These are phyloP conservation scores for Sebastiscus albofasciatus DNA, from an alignment of 2,797 vertebrate genomes.

Conservation along the genomic window DNA sequence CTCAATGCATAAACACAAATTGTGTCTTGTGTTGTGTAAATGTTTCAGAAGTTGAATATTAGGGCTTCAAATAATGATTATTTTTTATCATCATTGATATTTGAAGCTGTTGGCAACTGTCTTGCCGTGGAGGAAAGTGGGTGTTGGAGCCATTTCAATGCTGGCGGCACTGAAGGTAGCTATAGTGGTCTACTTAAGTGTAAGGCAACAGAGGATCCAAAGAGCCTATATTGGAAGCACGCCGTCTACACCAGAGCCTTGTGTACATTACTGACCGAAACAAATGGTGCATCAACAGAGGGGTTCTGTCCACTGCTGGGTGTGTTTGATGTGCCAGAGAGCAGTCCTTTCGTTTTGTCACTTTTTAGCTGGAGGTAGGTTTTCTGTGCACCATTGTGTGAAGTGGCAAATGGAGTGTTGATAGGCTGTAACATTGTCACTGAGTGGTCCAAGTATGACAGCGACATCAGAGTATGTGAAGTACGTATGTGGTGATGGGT, in stretches of 20 bases:
- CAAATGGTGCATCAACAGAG: not conserved
- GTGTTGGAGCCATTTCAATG: not conserved
- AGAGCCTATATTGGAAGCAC: not conserved
- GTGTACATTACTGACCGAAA: not conserved
- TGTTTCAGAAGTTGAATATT: not conserved
- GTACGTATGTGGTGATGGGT: not conserved
- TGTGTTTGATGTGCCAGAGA: not conserved
- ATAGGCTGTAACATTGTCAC: not conserved
- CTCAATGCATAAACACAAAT: not conserved
- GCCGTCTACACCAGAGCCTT: not conserved
- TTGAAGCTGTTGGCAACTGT: no score
- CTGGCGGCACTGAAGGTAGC: not conserved
- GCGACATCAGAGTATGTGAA: not conserved
- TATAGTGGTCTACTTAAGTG: not conserved
- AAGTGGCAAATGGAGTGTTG: not conserved
- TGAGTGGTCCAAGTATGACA: not conserved
- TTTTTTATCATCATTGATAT: not conserved
- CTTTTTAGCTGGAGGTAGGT: not conserved
- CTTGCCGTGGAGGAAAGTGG: not conserved
- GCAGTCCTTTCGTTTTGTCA: not conserved
- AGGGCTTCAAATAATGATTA: not conserved
- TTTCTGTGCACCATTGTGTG: not conserved
- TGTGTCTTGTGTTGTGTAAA: not conserved
- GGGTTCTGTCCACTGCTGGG: not conserved
- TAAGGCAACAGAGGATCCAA: not conserved